A percentile compares a stretch with the other conserved stretches of the same genome.
These are phyloP conservation scores for Syngnathus floridae DNA, from an alignment of 2,113 vertebrate species.

Conservation along the genomic window DNA sequence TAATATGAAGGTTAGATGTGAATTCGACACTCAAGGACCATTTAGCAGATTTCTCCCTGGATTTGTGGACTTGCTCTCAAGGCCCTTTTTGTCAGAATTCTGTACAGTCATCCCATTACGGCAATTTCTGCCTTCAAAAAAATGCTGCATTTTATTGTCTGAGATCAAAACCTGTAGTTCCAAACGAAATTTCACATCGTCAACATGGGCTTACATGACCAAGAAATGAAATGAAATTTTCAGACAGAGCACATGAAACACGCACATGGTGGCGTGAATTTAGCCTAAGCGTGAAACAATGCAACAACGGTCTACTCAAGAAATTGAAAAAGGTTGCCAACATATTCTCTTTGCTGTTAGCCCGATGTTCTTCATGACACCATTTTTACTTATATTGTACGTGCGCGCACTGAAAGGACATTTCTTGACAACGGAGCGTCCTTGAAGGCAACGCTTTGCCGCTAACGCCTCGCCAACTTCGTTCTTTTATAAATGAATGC, in stretches of 20 bases:
- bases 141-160: not conserved
- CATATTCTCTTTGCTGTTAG: not conserved
- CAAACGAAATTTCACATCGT: not conserved
- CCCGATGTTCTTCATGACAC: not conserved
- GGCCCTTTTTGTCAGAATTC: not conserved
- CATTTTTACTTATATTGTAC: not conserved
- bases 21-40: slow-evolving; percentile 2
- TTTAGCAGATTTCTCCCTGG: not conserved
- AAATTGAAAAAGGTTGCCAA: too few species aligned
- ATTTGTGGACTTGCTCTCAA: slow-evolving; percentile 5
- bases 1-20: slow-evolving; percentile 5
- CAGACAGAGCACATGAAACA: too few species aligned
- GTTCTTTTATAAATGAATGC: too few species aligned
- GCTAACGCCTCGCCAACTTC: too few species aligned
- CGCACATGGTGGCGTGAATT: too few species aligned
- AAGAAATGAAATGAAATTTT: not conserved
- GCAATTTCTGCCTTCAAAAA: not conserved
- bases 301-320: too few species aligned
- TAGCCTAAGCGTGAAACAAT: too few species aligned
- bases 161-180: not conserved
- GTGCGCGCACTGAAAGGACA: not conserved
- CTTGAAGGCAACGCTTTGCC: not conserved
- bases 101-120: not conserved
- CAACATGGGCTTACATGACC: not conserved
- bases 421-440: not conserved